Evolutionary conservation across 2,113 vertebrate genomes (phyloP).

Genomic region (Melospiza melodia): DNA sequence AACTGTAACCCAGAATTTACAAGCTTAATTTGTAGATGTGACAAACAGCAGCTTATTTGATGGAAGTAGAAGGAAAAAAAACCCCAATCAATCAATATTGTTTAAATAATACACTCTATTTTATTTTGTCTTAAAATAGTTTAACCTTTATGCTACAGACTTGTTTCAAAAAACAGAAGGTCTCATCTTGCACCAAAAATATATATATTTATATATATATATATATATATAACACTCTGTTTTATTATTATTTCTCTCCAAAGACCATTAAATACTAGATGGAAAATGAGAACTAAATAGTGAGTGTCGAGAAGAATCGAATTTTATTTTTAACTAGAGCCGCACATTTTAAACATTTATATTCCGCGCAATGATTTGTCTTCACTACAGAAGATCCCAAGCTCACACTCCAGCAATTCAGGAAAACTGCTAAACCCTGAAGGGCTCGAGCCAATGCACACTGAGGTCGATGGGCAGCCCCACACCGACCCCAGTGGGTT

Average conservation of each 20-base stretch:
- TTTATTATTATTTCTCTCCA: slow-evolving; percentile 82
- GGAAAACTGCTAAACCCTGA: slow-evolving; percentile 50
- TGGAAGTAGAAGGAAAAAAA: not conserved
- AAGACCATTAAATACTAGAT: slow-evolving; percentile 92
- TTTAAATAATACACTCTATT: slow-evolving; percentile 95
- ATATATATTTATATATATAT: slow-evolving; percentile 68
- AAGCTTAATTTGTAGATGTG: not conserved
- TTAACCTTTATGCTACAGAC: slow-evolving; percentile 96
- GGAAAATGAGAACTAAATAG: slow-evolving; percentile 77
- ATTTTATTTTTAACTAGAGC: slow-evolving; percentile 52
- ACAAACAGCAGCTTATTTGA: not conserved
- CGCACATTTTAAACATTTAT: slow-evolving; percentile 64
- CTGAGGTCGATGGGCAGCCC: not conserved
- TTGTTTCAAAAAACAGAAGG: slow-evolving; percentile 88
- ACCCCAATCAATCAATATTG: slow-evolving; percentile 53
- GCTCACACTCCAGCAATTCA: slow-evolving; percentile 65
- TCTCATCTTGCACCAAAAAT: slow-evolving; percentile 86
- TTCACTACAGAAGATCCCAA: slow-evolving; percentile 68
- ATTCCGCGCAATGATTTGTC: slow-evolving; percentile 66
- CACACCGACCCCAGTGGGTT: not conserved
- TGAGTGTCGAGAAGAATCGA: slow-evolving; percentile 65
- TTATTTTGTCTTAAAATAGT: slow-evolving; percentile 96
- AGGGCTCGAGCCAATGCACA: not conserved
- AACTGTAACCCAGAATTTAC: not conserved
- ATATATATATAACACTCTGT: slow-evolving; percentile 70